Percentiles rank a stretch among this genome's conserved stretches.
Evolutionary conservation across 2,888 invertebrate species (phyloP).

Genomic region (Aphrophora alni): DNA sequence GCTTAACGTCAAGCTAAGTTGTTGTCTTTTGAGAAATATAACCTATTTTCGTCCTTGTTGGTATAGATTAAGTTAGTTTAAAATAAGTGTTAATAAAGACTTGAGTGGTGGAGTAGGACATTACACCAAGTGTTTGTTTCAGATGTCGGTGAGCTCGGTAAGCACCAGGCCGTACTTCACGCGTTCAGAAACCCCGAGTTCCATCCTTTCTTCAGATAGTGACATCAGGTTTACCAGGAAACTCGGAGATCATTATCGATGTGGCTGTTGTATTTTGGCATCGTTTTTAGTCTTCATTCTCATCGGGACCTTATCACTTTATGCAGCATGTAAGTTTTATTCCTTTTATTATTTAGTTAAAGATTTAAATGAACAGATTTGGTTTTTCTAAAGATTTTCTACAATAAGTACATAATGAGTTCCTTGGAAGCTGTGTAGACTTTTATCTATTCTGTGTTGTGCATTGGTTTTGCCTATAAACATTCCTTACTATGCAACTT

Average conservation of each 20-base stretch:
- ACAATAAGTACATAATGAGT: too few species aligned
- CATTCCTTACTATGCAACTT: too few species aligned
- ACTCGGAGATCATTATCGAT: constrained; percentile 82
- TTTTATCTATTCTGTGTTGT: too few species aligned
- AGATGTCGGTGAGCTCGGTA: constrained; percentile 63
- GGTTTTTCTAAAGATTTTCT: too few species aligned
- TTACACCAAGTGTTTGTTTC: constrained; percentile 41
- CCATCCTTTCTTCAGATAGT: constrained; percentile 84
- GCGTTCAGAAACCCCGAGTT: constrained; percentile 69
- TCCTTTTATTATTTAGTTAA: neutral
- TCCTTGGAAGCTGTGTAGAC: too few species aligned
- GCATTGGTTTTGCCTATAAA: too few species aligned
- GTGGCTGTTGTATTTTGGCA: constrained; percentile 86
- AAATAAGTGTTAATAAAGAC: too few species aligned
- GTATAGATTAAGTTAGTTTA: too few species aligned
- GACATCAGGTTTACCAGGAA: constrained; percentile 89
- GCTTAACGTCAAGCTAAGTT: too few species aligned
- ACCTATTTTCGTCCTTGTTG: too few species aligned
- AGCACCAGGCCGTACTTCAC: constrained; percentile 60
- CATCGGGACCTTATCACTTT: constrained; percentile 69
- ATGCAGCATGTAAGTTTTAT: constrained; percentile 67
- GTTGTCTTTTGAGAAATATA: too few species aligned
- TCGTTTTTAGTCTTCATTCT: constrained; percentile 81
- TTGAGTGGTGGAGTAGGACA: neutral
- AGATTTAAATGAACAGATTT: too few species aligned